Percentiles rank a stretch among this genome's conserved stretches.
Evolutionary conservation across 2,797 vertebrate species (phyloP).

Genomic region (Sorex maritimensis): DNA sequence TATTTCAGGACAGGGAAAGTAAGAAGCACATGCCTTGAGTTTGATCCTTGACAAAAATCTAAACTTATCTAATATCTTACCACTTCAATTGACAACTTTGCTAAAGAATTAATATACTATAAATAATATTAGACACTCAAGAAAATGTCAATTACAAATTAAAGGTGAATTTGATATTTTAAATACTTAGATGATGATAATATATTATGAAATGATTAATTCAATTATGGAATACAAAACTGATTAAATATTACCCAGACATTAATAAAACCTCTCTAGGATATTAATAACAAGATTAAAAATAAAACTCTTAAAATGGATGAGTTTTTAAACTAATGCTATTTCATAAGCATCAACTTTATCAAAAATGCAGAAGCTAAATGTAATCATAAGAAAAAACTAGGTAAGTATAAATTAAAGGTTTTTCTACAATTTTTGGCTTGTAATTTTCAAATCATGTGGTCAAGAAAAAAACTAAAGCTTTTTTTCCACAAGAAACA

Average conservation of each 20-base stretch:
- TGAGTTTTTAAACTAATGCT: neutral
- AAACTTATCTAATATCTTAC: conserved; percentile 14
- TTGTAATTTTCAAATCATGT: no score
- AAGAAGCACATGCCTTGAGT: no score
- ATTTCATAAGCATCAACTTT: no score
- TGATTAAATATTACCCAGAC: neutral
- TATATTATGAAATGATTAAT: neutral
- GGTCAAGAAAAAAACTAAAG: no score
- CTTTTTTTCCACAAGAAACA: no score
- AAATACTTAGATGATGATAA: conserved; percentile 30
- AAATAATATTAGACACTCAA: conserved; percentile 16
- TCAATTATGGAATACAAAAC: neutral
- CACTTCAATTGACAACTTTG: conserved; percentile 16
- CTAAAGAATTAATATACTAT: conserved; percentile 40
- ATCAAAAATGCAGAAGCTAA: no score
- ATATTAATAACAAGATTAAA: conserved; percentile 13
- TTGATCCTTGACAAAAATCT: neutral
- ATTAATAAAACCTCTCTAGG: conserved; percentile 46
- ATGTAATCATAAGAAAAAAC: no score
- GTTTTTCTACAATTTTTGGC: no score
- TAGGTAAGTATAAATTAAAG: no score
- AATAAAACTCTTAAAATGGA: neutral
- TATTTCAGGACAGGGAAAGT: no score
- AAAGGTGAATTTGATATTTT: conserved; percentile 29
- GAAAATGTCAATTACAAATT: neutral